Percentiles rank a stretch among this genome's conserved stretches.
Conservation (phyloP, 2,797 vertebrate species). For the Melanotaenia maccullochi region DNA sequence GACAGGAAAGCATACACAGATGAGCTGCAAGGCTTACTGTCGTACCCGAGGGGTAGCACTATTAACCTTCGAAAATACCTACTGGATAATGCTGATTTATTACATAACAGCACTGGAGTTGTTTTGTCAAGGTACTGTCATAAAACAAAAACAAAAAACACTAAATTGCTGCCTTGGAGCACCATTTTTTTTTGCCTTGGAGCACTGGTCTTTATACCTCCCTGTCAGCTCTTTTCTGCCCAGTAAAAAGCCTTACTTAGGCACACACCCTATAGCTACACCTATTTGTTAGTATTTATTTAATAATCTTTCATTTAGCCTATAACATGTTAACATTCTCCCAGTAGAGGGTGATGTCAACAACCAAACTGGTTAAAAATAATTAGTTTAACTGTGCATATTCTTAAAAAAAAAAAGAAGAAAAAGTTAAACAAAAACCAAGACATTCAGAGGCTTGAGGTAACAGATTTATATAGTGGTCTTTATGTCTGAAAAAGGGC, state of each 20-base stretch:
- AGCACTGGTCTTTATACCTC: too few species aligned
- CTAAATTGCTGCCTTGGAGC: too few species aligned
- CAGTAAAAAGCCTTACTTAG: not conserved
- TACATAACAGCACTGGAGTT: too few species aligned
- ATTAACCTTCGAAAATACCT: too few species aligned
- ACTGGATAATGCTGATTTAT: too few species aligned
- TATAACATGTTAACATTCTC: not conserved
- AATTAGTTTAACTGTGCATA: not conserved
- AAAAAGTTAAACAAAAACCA: not conserved
- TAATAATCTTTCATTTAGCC: not conserved
- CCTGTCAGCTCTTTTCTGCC: too few species aligned
- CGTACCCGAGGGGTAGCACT: too few species aligned
- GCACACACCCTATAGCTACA: not conserved
- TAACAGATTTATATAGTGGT: not conserved
- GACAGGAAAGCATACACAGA: too few species aligned
- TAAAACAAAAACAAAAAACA: too few species aligned
- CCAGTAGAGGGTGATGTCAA: not conserved
- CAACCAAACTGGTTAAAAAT: not conserved
- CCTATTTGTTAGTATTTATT: not conserved
- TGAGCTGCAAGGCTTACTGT: too few species aligned
- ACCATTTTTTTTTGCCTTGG: too few species aligned
- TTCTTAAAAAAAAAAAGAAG: not conserved
- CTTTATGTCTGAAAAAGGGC: conserved; percentile 44
- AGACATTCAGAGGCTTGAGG: not conserved
- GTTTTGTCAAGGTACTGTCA: too few species aligned